Evolutionary conservation across 1,140 invertebrate genomes (phyloP), one percentile per base, ranked within the genome.

Genomic region (Drosophila mojavensis): DNA sequence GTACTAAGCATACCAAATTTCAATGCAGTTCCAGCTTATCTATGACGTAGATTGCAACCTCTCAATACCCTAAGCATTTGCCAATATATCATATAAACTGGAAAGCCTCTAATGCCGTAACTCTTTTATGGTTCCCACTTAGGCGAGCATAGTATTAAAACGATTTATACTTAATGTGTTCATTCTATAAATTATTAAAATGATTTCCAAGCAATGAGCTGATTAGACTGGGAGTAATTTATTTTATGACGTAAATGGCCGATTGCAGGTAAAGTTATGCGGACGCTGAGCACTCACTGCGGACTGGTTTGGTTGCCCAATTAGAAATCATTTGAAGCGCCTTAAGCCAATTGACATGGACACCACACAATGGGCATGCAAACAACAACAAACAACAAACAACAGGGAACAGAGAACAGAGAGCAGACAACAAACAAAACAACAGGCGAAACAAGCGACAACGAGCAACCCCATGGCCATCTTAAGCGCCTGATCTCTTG

Each of bases 401-500:
- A 24, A 24, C 20, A 59, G 20, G 20, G 20, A 24, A 24, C 20
- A 24, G 20, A 3, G 1, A 24, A 24, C 20, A 24, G 20, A 24
- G 20, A 51, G 39, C 17, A 73, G 20, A 24, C 20, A 24, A 24
- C 20, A 24, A 24, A 30, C 33, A 28, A 60, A 59, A 51, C 59
- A 69, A 61, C 30, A 15, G 43, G 43, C 39, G 39, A 48, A 28
- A 26, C 55, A 39, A 62, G 48, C 30, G 15, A 43, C 48, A 58
- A 45, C 45, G 41, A 75, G 54, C 83, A 77, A 89, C 84, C 84
- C 80, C 80, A 75, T 90, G 88, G 86, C 68, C 86, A 90, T 88
- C 86, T 90, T 90, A 90, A 90, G 90, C 73, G 86, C 50, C 83
- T 90, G 86, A 90, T 90, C 82, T 90, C 82, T 89, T 89, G 85